Evolutionary conservation across 2,797 vertebrate species (phyloP), one percentile per base, ranked within the genome.

Genomic region (Argentina silus): DNA sequence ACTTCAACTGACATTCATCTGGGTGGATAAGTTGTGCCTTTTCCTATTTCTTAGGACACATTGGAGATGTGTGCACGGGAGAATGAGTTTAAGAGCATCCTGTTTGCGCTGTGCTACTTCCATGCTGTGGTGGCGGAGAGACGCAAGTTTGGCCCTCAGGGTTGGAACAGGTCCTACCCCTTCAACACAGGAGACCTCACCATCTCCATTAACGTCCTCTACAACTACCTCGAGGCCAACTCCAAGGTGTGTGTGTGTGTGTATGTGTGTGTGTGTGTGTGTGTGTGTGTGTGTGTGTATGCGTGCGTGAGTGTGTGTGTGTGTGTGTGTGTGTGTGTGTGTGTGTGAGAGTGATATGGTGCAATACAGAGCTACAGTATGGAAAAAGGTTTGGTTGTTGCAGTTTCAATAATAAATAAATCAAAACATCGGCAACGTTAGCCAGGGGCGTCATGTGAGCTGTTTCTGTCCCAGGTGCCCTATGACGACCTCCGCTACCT

Each of bases 61-160:
- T 80, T 98, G 93, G 97, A 99, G 87, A 95, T 95, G 95, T 98
- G 97, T 17, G 90, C 93, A 0, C 91, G 93, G 42, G 97, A 98
- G 88, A 95, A 85, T 0, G 97, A 98, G 87, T 98, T 98, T 73
- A 96, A 96, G 88, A 96, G 95, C 88, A 96, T 99, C 79, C 88
- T 96, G 72, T 99, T 99, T 8, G 90, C 96, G 6, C 93, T 99
- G 10, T 99, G 98, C 78, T 99, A 98, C 75, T 98, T 99, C 83
- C 97, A 98, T 0, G 97, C 97, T 0, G 96, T 97, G 76, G 96
- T 97, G 84, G 96, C 96, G 0, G 97, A 98, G 78, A 92, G 97
- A 77, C 93, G 95, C 47, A 99, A 95, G 85, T 99, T 99, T 60
- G 97, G 97, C 2, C 91, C 97, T 0, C 97, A 98, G 76, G 97